Conservation (phyloP, 2,888 invertebrate genomes). For the Eupithecia centaureata region DNA sequence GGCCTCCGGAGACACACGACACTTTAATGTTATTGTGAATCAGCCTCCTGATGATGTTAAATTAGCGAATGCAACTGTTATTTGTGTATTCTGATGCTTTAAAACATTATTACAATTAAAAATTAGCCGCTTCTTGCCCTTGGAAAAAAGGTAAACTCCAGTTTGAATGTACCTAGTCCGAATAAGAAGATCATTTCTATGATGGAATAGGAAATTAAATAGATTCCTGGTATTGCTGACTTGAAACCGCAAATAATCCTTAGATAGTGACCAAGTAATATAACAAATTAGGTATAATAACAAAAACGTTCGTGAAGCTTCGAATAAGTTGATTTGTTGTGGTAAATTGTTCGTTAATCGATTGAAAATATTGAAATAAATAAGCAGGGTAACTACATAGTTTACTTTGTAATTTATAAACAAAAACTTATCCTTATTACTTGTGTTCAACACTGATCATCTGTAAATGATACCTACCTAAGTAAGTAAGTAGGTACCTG, state of each 20-base stretch:
- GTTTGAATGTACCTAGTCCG: not conserved
- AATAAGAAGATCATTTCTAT: too few species aligned
- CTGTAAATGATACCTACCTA: too few species aligned
- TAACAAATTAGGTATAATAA: too few species aligned
- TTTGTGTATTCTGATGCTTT: not conserved
- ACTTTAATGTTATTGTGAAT: conserved; percentile 57
- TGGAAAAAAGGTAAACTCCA: too few species aligned
- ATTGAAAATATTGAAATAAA: not conserved
- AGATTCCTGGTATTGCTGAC: too few species aligned
- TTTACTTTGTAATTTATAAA: not conserved
- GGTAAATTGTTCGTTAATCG: not conserved
- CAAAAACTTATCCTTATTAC: not conserved
- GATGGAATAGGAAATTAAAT: too few species aligned
- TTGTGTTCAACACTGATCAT: not conserved
- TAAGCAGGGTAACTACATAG: not conserved
- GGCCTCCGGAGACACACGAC: conserved; percentile 60
- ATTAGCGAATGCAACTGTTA: conserved; percentile 25
- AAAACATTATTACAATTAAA: not conserved
- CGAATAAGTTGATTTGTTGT: not conserved
- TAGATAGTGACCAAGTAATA: too few species aligned
- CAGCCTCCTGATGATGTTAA: conserved; percentile 32
- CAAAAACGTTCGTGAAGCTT: not conserved
- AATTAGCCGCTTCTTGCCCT: not conserved
- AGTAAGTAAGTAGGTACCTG: too few species aligned
- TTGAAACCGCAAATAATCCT: too few species aligned